Conservation (phyloP, 1,140 invertebrate genomes). For the Procambarus virginalis region DNA sequence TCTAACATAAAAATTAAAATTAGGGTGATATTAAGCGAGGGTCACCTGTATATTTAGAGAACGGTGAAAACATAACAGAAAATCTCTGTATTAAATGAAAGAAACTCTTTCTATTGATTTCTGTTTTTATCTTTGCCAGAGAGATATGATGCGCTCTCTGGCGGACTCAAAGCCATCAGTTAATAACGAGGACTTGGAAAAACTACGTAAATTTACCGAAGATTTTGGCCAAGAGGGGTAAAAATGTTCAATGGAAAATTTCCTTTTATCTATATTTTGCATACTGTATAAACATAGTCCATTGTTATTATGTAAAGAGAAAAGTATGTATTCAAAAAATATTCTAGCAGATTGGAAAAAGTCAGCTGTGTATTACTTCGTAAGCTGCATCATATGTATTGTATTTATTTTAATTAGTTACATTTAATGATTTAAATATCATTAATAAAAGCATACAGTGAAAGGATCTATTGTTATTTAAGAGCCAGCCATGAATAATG, state of each 20-base stretch:
- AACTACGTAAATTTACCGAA: conserved; percentile 95
- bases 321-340: neutral
- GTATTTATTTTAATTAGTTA: neutral
- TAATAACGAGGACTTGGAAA: conserved; percentile 95
- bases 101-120: neutral
- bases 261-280: neutral
- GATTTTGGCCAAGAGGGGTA: conserved; percentile 99
- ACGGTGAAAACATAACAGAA: too few relatives aligned
- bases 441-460: neutral
- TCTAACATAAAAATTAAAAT: too few relatives aligned
- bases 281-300: conserved; percentile 18
- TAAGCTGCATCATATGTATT: neutral
- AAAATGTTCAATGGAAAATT: conserved; percentile 61
- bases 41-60: too few relatives aligned
- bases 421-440: neutral
- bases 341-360: neutral
- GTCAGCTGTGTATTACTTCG: neutral
- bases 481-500: neutral
- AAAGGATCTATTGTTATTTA: neutral
- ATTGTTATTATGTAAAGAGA: neutral
- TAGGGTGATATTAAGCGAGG: too few relatives aligned
- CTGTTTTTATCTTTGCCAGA: conserved; percentile 74
- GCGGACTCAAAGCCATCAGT: conserved; percentile 97
- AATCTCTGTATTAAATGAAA: too few relatives aligned
- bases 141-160: conserved; percentile 94